Conservation (phyloP, 2,888 invertebrate species). For the Vannuccia rotundouncinata region DNA sequence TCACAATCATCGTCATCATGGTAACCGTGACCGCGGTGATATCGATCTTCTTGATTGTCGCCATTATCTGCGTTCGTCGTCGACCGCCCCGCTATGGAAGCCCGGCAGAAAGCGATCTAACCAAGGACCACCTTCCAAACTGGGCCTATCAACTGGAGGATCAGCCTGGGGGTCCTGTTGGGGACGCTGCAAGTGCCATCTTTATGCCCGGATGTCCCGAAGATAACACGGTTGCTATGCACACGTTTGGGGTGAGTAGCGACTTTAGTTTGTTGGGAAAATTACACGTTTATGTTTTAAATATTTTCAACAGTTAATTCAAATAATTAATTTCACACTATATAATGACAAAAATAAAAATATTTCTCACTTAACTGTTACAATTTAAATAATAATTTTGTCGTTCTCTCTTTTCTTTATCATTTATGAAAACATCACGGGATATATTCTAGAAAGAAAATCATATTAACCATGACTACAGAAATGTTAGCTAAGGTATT, state of each 20-base stretch:
- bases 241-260: neutral
- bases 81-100: constrained; percentile 27
- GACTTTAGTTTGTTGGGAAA: no score
- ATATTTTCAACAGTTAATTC: no score
- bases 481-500: no score
- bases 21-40: constrained; percentile 33
- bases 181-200: constrained; percentile 1
- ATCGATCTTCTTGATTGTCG: constrained; percentile 32
- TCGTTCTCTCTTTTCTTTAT: no score
- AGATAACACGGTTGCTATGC: neutral
- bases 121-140: constrained; percentile 29
- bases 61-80: constrained; percentile 32
- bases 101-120: constrained; percentile 8
- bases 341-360: no score
- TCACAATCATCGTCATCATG: constrained; percentile 32
- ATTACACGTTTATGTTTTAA: no score
- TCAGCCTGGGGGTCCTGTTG: neutral
- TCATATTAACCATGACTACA: no score
- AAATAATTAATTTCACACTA: no score
- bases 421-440: no score
- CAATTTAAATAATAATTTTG: no score
- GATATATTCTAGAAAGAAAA: no score
- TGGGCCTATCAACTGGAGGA: constrained; percentile 16
- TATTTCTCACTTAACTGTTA: no score
- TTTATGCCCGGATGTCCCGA: neutral